phyloP scores from a whole-genome alignment of 2,888 invertebrate genomes.

The Harpagoxenus sublaevis region DNA sequence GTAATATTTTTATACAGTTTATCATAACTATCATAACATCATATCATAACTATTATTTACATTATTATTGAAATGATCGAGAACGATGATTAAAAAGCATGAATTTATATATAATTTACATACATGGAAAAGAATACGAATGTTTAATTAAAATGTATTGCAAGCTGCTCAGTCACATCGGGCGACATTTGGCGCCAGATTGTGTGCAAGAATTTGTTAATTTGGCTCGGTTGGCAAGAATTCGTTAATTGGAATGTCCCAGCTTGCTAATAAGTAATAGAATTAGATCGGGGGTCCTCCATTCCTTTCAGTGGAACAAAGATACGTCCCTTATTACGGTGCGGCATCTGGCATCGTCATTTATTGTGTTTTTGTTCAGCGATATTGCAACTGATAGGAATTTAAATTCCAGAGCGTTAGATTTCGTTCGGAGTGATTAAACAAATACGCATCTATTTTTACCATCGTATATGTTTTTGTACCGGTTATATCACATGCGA shows the following conservation, averaged over 20 bases:
- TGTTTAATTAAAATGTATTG: conserved; percentile 41
- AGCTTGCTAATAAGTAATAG: conserved; percentile 55
- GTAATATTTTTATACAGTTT: neutral
- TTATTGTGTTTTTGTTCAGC: conserved; percentile 70
- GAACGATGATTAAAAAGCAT: neutral
- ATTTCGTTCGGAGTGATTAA: neutral
- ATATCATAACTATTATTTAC: conserved; percentile 1
- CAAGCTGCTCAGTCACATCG: neutral
- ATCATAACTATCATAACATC: too few relatives aligned
- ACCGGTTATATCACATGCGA: neutral
- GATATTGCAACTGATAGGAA: conserved; percentile 69
- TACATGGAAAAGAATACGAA: neutral
- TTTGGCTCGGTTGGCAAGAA: conserved; percentile 65
- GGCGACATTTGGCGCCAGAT: conserved; percentile 27
- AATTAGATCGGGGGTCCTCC: conserved; percentile 60
- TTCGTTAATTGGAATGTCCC: conserved; percentile 70
- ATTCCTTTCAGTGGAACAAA: conserved; percentile 56
- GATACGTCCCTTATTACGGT: conserved; percentile 71
- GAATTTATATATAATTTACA: neutral
- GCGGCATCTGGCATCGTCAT: conserved; percentile 73
- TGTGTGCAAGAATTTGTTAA: conserved; percentile 57
- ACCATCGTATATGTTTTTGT: neutral
- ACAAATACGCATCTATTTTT: neutral
- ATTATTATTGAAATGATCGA: neutral
- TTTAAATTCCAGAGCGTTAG: conserved; percentile 56